A percentile compares a stretch with the other conserved stretches of the same genome.
These are phyloP conservation scores for Coptodon bakossiorum DNA, from an alignment of 2,113 vertebrate genomes.

Conservation along the genomic window DNA sequence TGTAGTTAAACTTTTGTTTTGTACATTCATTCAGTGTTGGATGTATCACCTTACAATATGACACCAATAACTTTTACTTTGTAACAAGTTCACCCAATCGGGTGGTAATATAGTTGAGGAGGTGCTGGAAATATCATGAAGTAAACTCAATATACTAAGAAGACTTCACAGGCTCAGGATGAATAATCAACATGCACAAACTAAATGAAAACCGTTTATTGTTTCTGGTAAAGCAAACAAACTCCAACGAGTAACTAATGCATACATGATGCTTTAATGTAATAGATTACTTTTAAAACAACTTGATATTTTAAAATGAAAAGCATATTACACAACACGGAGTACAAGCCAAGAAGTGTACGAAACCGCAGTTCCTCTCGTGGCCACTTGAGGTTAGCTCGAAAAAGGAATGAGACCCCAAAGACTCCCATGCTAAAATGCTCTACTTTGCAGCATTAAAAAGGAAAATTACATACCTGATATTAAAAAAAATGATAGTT, in stretches of 20 bases:
- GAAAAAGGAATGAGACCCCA: neutral
- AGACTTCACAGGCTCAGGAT: neutral
- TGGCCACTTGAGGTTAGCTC: neutral
- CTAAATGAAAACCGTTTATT: neutral
- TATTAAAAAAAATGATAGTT: neutral
- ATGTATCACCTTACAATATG: neutral
- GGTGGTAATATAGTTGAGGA: neutral
- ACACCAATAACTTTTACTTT: neutral
- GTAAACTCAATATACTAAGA: neutral
- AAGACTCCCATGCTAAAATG: neutral
- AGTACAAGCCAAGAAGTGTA: neutral
- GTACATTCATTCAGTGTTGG: neutral
- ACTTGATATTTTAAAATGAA: neutral
- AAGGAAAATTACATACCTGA: neutral
- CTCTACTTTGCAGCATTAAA: neutral
- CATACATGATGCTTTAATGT: neutral
- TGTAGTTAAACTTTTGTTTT: neutral
- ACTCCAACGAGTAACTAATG: neutral
- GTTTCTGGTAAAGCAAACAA: neutral
- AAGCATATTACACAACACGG: neutral
- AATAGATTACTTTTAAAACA: neutral
- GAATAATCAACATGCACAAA: neutral
- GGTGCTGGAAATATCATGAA: neutral
- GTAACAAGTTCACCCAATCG: neutral
- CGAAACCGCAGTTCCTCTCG: neutral